phyloP scores from a whole-genome alignment of 2,113 vertebrate genomes.

The Machaerirhynchus nigripectus region DNA sequence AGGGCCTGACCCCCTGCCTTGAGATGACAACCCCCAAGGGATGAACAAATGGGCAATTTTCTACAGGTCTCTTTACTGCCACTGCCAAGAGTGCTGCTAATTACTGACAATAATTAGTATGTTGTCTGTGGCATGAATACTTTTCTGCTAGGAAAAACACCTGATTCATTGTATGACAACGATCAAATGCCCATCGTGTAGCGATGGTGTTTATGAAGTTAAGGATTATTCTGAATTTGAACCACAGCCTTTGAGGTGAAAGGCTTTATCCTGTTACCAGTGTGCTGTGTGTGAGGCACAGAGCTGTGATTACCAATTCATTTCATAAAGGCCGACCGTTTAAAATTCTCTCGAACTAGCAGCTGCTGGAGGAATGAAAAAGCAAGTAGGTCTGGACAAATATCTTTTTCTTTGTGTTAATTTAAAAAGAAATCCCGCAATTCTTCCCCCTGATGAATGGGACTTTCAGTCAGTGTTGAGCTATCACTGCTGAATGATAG shows the following conservation, averaged over 20 bases:
- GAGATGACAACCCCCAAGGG: conserved; percentile 26
- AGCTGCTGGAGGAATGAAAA: conserved; percentile 21
- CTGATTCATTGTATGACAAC: background rate
- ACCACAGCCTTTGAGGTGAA: background rate
- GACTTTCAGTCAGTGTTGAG: background rate
- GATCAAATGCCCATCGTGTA: background rate
- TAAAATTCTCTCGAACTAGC: conserved; percentile 41
- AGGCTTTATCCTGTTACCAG: conserved; percentile 15
- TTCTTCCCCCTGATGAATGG: background rate
- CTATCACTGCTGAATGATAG: background rate
- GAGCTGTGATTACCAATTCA: conserved; percentile 36
- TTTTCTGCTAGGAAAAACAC: conserved; percentile 4
- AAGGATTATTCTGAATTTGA: conserved; percentile 10
- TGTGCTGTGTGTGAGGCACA: background rate
- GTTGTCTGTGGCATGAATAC: conserved; percentile 18
- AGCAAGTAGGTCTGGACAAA: background rate
- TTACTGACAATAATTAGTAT: conserved; percentile 45
- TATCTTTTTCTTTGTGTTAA: background rate
- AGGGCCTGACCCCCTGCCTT: conserved; percentile 38
- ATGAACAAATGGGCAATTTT: conserved; percentile 45
- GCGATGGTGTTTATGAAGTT: background rate
- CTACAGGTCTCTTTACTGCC: background rate
- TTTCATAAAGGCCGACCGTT: conserved; percentile 29
- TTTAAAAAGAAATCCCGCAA: conserved; percentile 5
- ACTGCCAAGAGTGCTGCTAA: conserved; percentile 28